Evolutionary conservation across 2,888 invertebrate genomes (phyloP).

Genomic region (Cantharis rustica): DNA sequence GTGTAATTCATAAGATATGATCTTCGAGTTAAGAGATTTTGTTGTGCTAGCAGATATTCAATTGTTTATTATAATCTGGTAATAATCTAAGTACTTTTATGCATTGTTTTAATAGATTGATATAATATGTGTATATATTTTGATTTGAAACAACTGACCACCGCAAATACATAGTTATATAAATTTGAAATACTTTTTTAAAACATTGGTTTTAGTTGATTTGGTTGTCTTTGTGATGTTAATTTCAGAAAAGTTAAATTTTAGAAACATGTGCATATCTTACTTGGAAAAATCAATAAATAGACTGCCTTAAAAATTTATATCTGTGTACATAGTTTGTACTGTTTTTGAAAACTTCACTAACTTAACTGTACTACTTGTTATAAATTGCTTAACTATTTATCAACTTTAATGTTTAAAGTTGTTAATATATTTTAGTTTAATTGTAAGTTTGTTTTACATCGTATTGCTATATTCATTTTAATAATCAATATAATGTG

Average conservation of each 20-base stretch:
- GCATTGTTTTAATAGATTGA: not conserved
- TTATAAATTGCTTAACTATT: not conserved
- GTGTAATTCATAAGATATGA: slow-evolving; percentile 1
- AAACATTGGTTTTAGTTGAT: not conserved
- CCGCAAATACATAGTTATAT: not conserved
- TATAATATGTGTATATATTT: not conserved
- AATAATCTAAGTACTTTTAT: not conserved
- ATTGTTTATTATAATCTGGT: not conserved
- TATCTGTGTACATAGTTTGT: not conserved
- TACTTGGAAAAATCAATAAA: not conserved
- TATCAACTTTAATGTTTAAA: not conserved
- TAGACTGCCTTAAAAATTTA: slow-evolving; percentile 2
- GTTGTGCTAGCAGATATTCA: slow-evolving; percentile 1
- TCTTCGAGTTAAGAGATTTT: not conserved
- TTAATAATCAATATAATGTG: not conserved
- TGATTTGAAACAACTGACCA: not conserved
- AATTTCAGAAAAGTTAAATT: not conserved
- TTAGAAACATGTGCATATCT: slow-evolving; percentile 2
- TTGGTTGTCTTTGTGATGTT: not conserved
- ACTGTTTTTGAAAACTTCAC: not conserved
- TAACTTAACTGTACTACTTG: not conserved
- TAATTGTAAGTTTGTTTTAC: not conserved
- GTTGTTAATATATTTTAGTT: not conserved
- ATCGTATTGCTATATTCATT: not conserved
- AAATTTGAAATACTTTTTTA: not conserved